These are phyloP conservation scores for Hipposideros armiger DNA, from an alignment of 2,113 vertebrate genomes.

Conservation along the genomic window DNA sequence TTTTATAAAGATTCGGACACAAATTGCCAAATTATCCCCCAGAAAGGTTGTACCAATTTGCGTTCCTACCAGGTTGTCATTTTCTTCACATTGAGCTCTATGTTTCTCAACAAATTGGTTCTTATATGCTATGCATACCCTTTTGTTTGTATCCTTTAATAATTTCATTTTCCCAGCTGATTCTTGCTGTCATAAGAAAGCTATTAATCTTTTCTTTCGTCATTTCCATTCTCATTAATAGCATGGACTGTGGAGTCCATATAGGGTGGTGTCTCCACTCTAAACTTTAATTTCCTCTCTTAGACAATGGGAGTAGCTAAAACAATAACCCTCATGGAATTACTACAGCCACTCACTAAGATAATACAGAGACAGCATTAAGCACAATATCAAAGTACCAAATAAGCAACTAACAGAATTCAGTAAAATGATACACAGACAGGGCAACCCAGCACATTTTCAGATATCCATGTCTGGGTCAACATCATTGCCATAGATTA, in stretches of 20 bases:
- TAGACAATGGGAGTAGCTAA: not conserved
- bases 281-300: not conserved
- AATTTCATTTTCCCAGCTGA: not conserved
- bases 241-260: not conserved
- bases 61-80: not conserved
- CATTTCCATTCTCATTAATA: not conserved
- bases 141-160: not conserved
- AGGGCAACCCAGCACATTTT: not conserved
- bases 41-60: not conserved
- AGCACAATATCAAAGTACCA: not conserved
- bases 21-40: not conserved
- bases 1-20: not conserved
- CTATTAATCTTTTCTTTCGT: not conserved
- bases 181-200: not conserved
- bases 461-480: not conserved
- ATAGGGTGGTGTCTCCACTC: not conserved
- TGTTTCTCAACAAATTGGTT: not conserved
- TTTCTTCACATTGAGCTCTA: not conserved
- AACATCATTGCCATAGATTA: not conserved
- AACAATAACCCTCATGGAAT: not conserved
- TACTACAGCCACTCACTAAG: not conserved
- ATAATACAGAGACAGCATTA: not conserved
- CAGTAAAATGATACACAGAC: not conserved
- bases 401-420: not conserved
- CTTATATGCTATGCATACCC: not conserved